Conservation (phyloP, 2,888 invertebrate species). For the Drosophila kanekoi region DNA sequence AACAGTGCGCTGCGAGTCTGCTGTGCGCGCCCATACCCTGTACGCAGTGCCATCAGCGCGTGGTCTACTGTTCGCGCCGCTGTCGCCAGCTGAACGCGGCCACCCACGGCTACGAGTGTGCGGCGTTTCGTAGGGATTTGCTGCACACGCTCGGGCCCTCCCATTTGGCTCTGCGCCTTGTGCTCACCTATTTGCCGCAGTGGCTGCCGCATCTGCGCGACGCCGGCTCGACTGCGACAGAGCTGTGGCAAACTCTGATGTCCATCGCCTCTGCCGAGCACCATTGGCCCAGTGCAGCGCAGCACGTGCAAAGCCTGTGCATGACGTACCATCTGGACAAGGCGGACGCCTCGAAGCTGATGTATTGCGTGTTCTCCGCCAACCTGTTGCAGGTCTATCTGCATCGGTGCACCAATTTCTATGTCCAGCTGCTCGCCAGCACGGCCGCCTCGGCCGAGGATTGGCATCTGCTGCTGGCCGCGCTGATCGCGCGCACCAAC, state of each 20-base stretch:
- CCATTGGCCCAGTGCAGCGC: neutral
- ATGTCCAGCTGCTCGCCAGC: conserved; percentile 85
- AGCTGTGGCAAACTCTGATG: conserved; percentile 67
- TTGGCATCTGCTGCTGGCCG: conserved; percentile 86
- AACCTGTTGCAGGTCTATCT: conserved; percentile 89
- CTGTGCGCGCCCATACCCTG: conserved; percentile 89
- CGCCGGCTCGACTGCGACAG: neutral
- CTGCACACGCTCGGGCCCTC: conserved; percentile 91
- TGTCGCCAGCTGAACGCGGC: conserved; percentile 87
- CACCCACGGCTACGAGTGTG: conserved; percentile 91
- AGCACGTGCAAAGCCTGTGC: conserved; percentile 61
- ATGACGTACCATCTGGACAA: conserved; percentile 90
- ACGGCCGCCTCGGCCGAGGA: conserved; percentile 69
- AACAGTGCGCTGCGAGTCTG: conserved; percentile 89
- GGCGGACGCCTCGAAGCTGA: conserved; percentile 87
- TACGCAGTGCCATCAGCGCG: conserved; percentile 87
- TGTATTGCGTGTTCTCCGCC: conserved; percentile 83
- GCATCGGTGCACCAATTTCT: conserved; percentile 88
- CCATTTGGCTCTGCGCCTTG: conserved; percentile 84
- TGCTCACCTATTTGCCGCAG: conserved; percentile 86
- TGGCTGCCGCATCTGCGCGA: conserved; percentile 85
- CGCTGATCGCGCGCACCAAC: conserved; percentile 90
- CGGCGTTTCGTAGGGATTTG: conserved; percentile 87
- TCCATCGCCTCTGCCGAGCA: neutral
- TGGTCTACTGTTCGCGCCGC: conserved; percentile 88